Percentiles rank a stretch among this genome's conserved stretches.
Conservation (phyloP, 2,888 invertebrate species). For the Odontothrips loti region DNA sequence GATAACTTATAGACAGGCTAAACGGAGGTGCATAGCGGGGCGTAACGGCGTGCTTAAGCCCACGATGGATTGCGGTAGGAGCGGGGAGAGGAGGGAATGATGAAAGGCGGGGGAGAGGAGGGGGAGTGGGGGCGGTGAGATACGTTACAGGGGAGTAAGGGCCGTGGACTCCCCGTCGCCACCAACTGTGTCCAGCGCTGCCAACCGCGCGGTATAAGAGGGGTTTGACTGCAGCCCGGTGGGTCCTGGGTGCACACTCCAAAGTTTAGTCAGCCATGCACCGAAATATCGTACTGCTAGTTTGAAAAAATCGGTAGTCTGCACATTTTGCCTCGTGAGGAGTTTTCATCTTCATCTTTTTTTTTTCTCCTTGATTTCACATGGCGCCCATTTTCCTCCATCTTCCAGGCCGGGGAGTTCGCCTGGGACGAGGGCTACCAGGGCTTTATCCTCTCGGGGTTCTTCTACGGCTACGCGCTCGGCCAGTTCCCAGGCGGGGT, state of each 20-base stretch:
- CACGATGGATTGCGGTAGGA: neutral
- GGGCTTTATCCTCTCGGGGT: slow-evolving; percentile 74
- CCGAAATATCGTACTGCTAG: no score
- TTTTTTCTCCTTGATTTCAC: no score
- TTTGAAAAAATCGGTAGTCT: no score
- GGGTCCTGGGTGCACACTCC: no score
- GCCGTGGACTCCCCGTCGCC: neutral
- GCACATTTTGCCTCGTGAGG: no score
- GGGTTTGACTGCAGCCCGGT: no score
- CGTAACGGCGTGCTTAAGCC: neutral
- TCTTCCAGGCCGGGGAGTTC: slow-evolving; percentile 61
- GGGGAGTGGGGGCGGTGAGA: neutral
- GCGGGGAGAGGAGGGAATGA: neutral
- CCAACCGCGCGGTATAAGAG: no score
- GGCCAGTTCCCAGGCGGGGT: slow-evolving; percentile 79
- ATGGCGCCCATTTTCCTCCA: no score
- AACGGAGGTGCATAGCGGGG: neutral
- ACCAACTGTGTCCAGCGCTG: no score
- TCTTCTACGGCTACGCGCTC: slow-evolving; percentile 77
- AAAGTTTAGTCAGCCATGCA: no score
- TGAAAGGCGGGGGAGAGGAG: neutral
- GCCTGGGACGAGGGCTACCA: slow-evolving; percentile 74
- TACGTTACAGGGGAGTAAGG: neutral
- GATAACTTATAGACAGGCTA: neutral
- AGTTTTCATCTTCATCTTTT: no score